These are phyloP conservation scores for Penaeus monodon DNA, from an alignment of 2,888 invertebrate genomes.

Conservation along the genomic window DNA sequence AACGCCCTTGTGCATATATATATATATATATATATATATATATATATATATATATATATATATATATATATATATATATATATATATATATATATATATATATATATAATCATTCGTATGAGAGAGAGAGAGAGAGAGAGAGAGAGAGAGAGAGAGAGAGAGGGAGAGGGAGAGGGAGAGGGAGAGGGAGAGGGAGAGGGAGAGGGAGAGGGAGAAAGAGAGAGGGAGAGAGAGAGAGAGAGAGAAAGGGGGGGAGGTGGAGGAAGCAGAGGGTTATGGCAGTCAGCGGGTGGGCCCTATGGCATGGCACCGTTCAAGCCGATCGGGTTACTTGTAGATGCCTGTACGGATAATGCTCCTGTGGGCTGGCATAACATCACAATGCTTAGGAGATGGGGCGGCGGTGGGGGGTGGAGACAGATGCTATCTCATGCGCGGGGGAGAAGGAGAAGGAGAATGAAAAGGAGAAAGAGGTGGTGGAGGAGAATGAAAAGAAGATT, in stretches of 20 bases:
- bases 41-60: constrained; percentile 14
- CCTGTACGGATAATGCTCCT: too few species aligned
- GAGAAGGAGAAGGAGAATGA: neutral
- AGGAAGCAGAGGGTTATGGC: neutral
- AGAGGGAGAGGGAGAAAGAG: neutral
- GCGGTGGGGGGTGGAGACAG: too few species aligned
- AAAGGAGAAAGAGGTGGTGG: neutral
- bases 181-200: neutral
- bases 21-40: constrained; percentile 23
- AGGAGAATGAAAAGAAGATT: neutral
- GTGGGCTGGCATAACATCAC: too few species aligned
- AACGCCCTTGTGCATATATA: neutral
- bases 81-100: constrained; percentile 21
- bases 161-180: neutral
- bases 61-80: neutral
- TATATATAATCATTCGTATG: neutral
- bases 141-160: neutral
- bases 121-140: neutral
- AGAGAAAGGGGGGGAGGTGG: neutral
- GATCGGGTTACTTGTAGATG: too few species aligned
- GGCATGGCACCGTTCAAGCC: too few species aligned
- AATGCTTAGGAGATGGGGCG: too few species aligned
- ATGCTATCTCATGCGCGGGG: neutral
- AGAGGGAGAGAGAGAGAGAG: neutral
- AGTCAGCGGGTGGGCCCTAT: too few species aligned